phyloP scores from a whole-genome alignment of 2,888 invertebrate genomes.

The Clitarchus hookeri region DNA sequence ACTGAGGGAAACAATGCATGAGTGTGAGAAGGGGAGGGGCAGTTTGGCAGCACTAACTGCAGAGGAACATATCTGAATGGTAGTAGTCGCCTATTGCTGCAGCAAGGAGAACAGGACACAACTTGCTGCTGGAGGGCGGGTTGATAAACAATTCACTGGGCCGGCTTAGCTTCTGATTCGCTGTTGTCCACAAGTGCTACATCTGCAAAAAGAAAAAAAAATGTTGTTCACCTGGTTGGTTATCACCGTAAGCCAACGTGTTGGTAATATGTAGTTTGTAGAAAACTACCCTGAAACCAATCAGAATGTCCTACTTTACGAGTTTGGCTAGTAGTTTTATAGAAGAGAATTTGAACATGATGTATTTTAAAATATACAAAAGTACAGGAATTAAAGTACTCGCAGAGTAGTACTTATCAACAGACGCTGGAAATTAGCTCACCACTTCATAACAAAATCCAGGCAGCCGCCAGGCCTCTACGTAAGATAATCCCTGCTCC shows the following conservation, averaged over 20 bases:
- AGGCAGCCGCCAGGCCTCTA: no score
- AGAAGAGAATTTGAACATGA: no score
- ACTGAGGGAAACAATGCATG: neutral
- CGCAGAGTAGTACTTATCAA: no score
- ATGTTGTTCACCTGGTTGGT: no score
- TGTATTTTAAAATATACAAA: no score
- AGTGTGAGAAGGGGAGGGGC: neutral
- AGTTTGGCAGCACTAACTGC: neutral
- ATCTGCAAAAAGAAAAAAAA: neutral
- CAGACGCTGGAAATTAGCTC: no score
- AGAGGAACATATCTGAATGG: slow-evolving; percentile 1
- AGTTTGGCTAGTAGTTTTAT: no score
- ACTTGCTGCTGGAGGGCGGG: neutral
- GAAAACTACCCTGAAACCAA: no score
- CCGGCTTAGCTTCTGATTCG: neutral
- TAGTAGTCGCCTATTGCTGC: neutral
- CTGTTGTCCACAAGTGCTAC: neutral
- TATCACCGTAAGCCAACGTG: neutral
- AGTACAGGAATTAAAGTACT: no score
- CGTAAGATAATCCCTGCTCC: no score
- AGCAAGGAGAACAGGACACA: neutral
- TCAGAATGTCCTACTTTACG: no score
- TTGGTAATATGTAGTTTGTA: neutral
- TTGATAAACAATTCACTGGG: neutral
- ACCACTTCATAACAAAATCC: no score